phyloP scores from a whole-genome alignment of 2,113 vertebrate genomes.

The Ibidorhyncha struthersii region DNA sequence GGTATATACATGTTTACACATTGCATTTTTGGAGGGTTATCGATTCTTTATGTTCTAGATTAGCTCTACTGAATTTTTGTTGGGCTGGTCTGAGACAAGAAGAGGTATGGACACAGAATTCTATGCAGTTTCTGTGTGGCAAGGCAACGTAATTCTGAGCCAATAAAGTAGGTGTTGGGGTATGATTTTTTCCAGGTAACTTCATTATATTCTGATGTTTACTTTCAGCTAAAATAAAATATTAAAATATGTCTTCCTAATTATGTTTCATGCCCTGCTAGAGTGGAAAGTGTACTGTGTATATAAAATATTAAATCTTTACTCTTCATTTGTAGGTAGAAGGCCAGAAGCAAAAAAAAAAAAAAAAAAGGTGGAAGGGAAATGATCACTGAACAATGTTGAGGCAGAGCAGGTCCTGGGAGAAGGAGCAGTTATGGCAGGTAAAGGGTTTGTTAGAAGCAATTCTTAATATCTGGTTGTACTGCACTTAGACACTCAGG shows the following conservation, averaged over 20 bases:
- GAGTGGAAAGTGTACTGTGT: not conserved
- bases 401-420: not conserved
- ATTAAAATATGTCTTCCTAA: constrained; percentile 12
- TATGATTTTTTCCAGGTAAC: not conserved
- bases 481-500: not conserved
- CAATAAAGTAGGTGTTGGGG: not conserved
- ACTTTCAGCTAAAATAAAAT: constrained; percentile 27
- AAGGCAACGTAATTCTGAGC: not conserved
- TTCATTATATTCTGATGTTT: not conserved
- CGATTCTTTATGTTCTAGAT: not conserved
- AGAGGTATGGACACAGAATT: not conserved
- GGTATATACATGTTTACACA: not conserved
- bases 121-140: not conserved
- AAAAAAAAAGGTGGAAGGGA: not conserved
- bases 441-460: not conserved
- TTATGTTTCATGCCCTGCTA: not conserved
- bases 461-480: not conserved
- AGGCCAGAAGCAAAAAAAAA: not conserved
- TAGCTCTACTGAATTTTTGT: not conserved
- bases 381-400: not conserved
- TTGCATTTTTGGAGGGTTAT: not conserved
- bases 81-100: not conserved
- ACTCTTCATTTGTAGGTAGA: not conserved
- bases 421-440: not conserved
- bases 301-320: constrained; percentile 31